phyloP scores from a whole-genome alignment of 2,797 vertebrate species.

The Mallotus villosus region DNA sequence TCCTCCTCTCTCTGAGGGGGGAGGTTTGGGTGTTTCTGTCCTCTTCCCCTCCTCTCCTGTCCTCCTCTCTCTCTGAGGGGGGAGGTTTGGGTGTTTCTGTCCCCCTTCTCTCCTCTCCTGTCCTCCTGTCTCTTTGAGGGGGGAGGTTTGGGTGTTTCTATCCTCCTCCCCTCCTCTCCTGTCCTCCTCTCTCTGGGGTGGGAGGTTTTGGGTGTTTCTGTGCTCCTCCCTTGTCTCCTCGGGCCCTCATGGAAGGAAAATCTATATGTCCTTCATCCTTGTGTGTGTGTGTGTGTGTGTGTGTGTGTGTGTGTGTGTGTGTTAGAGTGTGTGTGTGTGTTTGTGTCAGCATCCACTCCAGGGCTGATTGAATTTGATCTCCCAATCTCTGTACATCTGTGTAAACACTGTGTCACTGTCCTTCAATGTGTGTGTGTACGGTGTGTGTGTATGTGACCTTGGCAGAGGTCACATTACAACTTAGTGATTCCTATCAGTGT shows the following conservation, averaged over 20 bases:
- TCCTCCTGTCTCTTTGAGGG: no score
- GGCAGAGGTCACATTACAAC: constrained; percentile 54
- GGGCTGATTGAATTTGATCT: constrained; percentile 35
- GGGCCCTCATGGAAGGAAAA: constrained; percentile 1
- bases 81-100: no score
- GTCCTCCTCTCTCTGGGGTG: not conserved
- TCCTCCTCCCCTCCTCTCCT: not conserved
- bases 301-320: not conserved
- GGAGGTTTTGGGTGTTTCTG: constrained; percentile 9
- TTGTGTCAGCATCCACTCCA: constrained; percentile 15
- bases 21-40: no score
- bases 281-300: constrained; percentile 2
- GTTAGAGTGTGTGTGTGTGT: not conserved
- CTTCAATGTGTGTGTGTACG: not conserved
- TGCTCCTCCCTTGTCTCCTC: not conserved
- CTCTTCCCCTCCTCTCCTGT: no score
- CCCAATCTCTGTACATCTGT: not conserved
- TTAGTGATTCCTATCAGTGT: constrained; percentile 53
- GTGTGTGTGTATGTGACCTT: constrained; percentile 38
- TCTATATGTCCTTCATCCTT: constrained; percentile 37
- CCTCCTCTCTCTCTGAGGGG: no score
- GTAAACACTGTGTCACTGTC: constrained; percentile 31
- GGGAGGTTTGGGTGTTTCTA: no score
- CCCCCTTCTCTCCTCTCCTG: no score
- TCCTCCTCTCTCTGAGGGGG: no score